Evolutionary conservation across 2,113 vertebrate genomes (phyloP), one percentile per base, ranked within the genome.

Genomic region (Symphodus melops): DNA sequence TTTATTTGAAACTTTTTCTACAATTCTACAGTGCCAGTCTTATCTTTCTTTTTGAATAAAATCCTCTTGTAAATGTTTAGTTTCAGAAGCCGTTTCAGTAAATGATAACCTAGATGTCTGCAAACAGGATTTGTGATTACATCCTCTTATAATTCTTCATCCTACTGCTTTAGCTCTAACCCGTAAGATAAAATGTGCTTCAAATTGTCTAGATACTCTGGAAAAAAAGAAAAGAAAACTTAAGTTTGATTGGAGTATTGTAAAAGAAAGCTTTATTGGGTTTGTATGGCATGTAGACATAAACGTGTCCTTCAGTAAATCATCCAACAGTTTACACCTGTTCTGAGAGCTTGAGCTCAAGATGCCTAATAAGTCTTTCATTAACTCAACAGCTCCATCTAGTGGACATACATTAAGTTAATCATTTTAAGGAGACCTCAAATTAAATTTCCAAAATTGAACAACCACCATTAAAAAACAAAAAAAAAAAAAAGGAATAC

Each of bases 331-430:
- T 68, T 79, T 58, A 64, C 75, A 89, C 69, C 59, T 81, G 72
- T 21, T 82, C 54, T 60, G 39, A 64, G 13, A 62, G 82, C 11
- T 9, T 48, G 28, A 20, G 39, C 6, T 1, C 0, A 51, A 42
- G 14, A 21, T 48, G 17, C 37, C n/a, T 37, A 21, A 9, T 21
- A 13, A 48, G 11, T 28, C 28, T 46, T 60, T 68, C 3, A 49
- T 23, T 19, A 62, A 52, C 16, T 2, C 25, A 58, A 68, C 66
- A 49, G 52, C 83, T 33, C 85, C 80, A 83, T 55, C 88, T 88
- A 68, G 81, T 88, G 89, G 82, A 41, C 56, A 82, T 13, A 1
- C 23, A 21, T 25, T 10, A 12, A 39, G 0, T 21, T 6, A 19
- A 44, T 16, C 10, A 52, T 2, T 39, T 46, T 33, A 4, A 21